phyloP scores from a whole-genome alignment of 2,113 vertebrate genomes.

The Electrona antarctica region DNA sequence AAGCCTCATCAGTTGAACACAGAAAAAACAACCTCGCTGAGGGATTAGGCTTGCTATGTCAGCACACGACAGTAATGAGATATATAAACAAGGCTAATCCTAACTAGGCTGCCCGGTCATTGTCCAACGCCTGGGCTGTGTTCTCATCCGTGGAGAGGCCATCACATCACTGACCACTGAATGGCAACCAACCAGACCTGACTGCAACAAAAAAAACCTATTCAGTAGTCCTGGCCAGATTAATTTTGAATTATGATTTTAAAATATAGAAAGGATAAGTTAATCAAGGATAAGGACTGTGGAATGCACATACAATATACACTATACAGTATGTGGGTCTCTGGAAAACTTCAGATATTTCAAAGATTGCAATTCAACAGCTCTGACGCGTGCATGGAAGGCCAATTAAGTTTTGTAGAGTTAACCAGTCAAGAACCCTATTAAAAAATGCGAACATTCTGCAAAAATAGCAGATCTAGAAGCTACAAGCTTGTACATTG shows the following conservation, averaged over 20 bases:
- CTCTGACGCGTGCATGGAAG: too few species aligned
- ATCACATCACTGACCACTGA: slow-evolving; percentile 37
- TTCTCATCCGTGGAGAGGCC: slow-evolving; percentile 51
- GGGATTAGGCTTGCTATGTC: slow-evolving; percentile 47
- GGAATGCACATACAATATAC: too few species aligned
- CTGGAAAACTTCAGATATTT: too few species aligned
- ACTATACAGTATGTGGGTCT: too few species aligned
- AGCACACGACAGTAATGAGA: slow-evolving; percentile 54
- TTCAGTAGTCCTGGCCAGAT: not conserved
- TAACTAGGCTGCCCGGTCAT: slow-evolving; percentile 28
- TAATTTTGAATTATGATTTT: not conserved
- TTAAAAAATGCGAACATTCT: too few species aligned
- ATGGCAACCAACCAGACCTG: slow-evolving; percentile 17
- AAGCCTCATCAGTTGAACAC: slow-evolving; percentile 43
- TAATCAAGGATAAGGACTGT: not conserved
- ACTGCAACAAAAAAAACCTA: slow-evolving; percentile 27
- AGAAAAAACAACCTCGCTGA: slow-evolving; percentile 43
- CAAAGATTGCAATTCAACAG: too few species aligned
- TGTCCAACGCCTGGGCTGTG: slow-evolving; percentile 50
- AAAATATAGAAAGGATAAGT: not conserved
- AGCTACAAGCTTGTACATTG: too few species aligned
- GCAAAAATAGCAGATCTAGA: too few species aligned
- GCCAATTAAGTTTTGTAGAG: too few species aligned
- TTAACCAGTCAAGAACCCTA: too few species aligned
- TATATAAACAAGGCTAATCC: slow-evolving; percentile 71